Conservation (phyloP, 2,797 vertebrate genomes). For the Pempheris klunzingeri region DNA sequence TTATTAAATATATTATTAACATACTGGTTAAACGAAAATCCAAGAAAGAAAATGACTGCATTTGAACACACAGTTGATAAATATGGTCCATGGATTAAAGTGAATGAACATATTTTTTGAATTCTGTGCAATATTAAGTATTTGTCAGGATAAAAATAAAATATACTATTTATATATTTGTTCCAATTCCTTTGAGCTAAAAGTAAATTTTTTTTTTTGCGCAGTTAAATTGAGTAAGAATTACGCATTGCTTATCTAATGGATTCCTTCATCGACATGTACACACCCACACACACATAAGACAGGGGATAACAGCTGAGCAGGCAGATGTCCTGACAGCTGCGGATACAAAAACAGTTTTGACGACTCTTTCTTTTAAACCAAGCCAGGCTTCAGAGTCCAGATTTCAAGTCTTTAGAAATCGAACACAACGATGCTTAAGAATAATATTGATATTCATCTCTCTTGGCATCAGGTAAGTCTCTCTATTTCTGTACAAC, state of each 20-base stretch:
- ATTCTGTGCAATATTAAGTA: neutral
- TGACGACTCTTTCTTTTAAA: constrained; percentile 38
- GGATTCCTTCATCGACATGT: constrained; percentile 8
- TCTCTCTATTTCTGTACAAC: constrained; percentile 2
- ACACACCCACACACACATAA: neutral
- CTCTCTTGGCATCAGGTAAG: constrained; percentile 39
- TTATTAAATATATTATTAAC: too few relatives aligned
- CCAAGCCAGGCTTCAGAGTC: constrained; percentile 31
- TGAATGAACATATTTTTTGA: neutral
- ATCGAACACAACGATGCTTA: constrained; percentile 44
- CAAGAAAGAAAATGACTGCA: neutral
- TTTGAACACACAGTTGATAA: neutral
- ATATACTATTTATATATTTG: neutral
- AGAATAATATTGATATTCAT: constrained; percentile 51
- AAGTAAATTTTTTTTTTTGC: neutral
- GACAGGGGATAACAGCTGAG: constrained; percentile 49
- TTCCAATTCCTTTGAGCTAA: neutral
- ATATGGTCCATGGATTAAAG: neutral
- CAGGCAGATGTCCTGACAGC: constrained; percentile 71
- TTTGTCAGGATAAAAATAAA: neutral
- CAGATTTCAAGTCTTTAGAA: constrained; percentile 40
- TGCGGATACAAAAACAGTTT: constrained; percentile 54
- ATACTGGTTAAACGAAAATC: neutral
- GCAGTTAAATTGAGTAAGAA: neutral
- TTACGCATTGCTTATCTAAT: neutral